Evolutionary conservation across 1,140 invertebrate genomes (phyloP).

Genomic region (Plectus sambesii): DNA sequence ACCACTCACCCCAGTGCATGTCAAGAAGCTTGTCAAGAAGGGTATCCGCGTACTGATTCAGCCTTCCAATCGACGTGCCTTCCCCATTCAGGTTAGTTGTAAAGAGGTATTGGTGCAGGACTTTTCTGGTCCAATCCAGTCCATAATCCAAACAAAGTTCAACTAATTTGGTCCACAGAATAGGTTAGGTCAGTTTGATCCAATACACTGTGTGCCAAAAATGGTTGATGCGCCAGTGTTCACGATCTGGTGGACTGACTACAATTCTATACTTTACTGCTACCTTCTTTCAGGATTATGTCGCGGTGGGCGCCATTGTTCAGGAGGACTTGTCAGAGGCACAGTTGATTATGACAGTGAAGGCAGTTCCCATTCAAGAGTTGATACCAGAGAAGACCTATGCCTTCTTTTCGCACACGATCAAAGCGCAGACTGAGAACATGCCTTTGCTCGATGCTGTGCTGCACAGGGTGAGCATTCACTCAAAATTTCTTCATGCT

Average conservation of each 20-base stretch:
- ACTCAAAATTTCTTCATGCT: no score
- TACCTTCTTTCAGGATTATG: slow-evolving; percentile 58
- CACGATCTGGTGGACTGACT: background rate
- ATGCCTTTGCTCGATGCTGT: slow-evolving; percentile 89
- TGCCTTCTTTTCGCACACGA: slow-evolving; percentile 93
- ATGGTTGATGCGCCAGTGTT: background rate
- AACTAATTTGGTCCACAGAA: no score
- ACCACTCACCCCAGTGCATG: background rate
- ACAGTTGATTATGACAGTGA: slow-evolving; percentile 84
- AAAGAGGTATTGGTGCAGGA: background rate
- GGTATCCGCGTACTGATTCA: background rate
- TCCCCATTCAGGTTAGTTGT: background rate
- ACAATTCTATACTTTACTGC: slow-evolving; percentile 39
- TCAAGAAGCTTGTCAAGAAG: background rate
- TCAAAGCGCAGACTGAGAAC: slow-evolving; percentile 91
- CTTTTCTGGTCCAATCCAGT: background rate
- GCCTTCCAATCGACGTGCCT: background rate
- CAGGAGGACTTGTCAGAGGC: slow-evolving; percentile 92
- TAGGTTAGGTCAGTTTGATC: no score
- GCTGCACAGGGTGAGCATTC: slow-evolving; percentile 61
- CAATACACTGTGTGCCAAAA: no score
- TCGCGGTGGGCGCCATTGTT: slow-evolving; percentile 70
- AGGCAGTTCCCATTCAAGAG: slow-evolving; percentile 80
- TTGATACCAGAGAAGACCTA: slow-evolving; percentile 86
- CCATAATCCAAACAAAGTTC: no score